phyloP scores from a whole-genome alignment of 2,113 vertebrate species.

The Apistogramma diplotaenia region DNA sequence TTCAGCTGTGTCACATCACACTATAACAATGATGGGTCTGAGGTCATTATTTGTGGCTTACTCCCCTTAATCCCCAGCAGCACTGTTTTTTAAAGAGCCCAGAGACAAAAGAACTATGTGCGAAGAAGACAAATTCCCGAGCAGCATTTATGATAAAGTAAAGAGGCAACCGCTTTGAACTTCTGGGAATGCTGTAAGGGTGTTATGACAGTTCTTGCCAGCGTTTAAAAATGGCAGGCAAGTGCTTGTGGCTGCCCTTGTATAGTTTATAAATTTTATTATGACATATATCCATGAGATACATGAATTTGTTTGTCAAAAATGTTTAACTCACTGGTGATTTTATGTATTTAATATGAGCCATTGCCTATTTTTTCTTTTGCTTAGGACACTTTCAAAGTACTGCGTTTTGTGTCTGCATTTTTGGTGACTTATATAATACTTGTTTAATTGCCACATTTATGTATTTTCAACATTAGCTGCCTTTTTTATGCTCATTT shows the following conservation, averaged over 20 bases:
- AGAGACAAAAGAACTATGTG: slow-evolving; percentile 12
- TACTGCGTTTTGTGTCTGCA: neutral
- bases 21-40: slow-evolving; percentile 1
- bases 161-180: slow-evolving; percentile 48
- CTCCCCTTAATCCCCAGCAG: slow-evolving; percentile 6
- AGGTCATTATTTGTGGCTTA: slow-evolving; percentile 23
- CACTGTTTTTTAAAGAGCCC: slow-evolving; percentile 18
- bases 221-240: slow-evolving; percentile 47
- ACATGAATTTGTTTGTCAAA: slow-evolving; percentile 10
- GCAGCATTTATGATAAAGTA: slow-evolving; percentile 37
- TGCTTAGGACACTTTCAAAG: neutral
- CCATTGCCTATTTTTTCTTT: neutral
- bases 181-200: slow-evolving; percentile 47
- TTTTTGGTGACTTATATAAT: neutral
- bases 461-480: neutral
- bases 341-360: neutral
- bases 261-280: slow-evolving; percentile 42
- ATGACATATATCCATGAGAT: slow-evolving; percentile 1
- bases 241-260: slow-evolving; percentile 39
- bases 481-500: neutral
- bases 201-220: slow-evolving; percentile 44
- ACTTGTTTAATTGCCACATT: neutral
- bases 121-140: slow-evolving; percentile 43
- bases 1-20: neutral
- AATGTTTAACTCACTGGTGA: slow-evolving; percentile 9